phyloP scores from a whole-genome alignment of 1,140 invertebrate species.

The Scylla paramamosain region DNA sequence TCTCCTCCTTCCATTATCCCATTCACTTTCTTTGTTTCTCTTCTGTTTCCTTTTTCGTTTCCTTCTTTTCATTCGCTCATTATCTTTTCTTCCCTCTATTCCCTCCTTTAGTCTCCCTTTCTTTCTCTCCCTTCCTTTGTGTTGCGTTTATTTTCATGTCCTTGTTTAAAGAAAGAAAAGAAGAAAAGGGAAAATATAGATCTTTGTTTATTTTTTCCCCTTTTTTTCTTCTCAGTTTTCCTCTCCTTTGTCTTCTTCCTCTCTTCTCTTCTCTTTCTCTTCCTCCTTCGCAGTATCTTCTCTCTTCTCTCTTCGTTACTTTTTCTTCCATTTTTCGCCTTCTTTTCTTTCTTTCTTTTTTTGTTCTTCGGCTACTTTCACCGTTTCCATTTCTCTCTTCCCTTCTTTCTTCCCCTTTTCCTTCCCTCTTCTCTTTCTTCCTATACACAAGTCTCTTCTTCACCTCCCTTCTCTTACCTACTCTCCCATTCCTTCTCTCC shows the following conservation, averaged over 20 bases:
- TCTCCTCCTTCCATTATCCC: not conserved
- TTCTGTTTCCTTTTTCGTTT: not conserved
- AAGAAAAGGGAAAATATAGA: too few species aligned
- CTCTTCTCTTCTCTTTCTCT: not conserved
- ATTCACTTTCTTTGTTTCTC: too few species aligned
- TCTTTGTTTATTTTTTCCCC: too few species aligned
- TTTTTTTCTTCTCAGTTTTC: not conserved
- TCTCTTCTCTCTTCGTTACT: not conserved
- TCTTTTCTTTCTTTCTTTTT: too few species aligned
- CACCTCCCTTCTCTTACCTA: not conserved
- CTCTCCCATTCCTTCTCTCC: not conserved
- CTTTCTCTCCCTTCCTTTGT: not conserved
- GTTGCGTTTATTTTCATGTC: too few species aligned
- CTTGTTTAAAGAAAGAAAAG: too few species aligned
- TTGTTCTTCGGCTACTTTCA: too few species aligned
- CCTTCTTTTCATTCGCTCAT: not conserved
- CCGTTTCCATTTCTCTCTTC: too few species aligned
- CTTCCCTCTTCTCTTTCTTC: too few species aligned
- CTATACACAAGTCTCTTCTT: not conserved
- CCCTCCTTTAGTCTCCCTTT: too few species aligned
- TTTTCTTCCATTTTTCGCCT: not conserved
- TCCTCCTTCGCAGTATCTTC: not conserved
- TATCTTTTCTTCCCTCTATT: not conserved
- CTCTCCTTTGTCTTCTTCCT: not conserved
- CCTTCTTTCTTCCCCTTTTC: too few species aligned